Evolutionary conservation across 2,888 invertebrate species (phyloP).

Genomic region (Phengaris arion): DNA sequence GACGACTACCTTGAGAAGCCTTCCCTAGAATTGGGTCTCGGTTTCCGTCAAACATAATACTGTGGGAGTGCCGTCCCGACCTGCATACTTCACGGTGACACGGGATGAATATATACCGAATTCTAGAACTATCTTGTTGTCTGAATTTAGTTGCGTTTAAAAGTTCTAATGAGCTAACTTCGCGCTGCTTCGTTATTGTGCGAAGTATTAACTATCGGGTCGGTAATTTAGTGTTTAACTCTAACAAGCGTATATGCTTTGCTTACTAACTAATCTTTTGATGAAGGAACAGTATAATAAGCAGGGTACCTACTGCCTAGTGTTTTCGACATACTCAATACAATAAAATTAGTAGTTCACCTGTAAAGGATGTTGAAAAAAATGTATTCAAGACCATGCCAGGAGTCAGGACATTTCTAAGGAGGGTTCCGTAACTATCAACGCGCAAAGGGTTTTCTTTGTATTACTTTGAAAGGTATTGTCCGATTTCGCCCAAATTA

Average conservation of each 20-base stretch:
- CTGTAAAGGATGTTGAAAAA: no score
- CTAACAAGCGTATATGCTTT: background rate
- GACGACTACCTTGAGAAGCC: background rate
- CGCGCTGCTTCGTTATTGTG: background rate
- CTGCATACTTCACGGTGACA: background rate
- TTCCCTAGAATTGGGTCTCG: background rate
- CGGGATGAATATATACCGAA: background rate
- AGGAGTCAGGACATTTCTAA: no score
- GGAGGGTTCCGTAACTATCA: no score
- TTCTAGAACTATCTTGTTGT: constrained; percentile 6
- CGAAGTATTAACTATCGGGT: constrained; percentile 2
- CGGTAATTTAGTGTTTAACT: constrained; percentile 1
- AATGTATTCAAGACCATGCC: no score
- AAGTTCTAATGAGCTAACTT: constrained; percentile 14
- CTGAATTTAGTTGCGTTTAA: constrained; percentile 3
- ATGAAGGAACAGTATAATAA: background rate
- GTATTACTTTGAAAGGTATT: no score
- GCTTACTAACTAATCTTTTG: background rate
- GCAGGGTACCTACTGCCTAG: background rate
- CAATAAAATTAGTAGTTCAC: no score
- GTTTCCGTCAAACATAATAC: constrained; percentile 6
- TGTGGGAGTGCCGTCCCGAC: background rate
- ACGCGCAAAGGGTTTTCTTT: no score
- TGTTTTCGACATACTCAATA: no score
- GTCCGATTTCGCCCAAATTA: no score